Evolutionary conservation across 2,888 invertebrate genomes (phyloP).

Genomic region (Candidula unifasciata): DNA sequence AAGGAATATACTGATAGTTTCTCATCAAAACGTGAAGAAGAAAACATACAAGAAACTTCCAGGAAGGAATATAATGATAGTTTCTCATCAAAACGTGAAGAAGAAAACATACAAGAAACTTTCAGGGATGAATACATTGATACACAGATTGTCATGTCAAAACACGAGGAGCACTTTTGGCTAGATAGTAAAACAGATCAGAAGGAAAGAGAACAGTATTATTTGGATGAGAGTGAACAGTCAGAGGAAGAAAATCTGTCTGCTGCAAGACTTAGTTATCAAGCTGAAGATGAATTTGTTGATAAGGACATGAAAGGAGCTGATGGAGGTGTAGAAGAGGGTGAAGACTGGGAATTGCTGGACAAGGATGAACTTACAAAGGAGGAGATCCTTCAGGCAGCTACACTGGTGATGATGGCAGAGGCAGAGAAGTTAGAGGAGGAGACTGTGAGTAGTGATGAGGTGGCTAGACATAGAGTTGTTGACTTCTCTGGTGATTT

Average conservation of each 20-base stretch:
- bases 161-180: too few relatives aligned
- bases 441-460: neutral
- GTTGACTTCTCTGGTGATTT: neutral
- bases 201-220: neutral
- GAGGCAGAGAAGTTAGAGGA: neutral
- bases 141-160: too few relatives aligned
- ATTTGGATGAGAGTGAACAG: neutral
- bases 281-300: neutral
- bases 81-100: neutral
- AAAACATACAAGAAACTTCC: constrained; percentile 21
- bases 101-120: too few relatives aligned
- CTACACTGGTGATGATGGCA: neutral
- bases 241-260: neutral
- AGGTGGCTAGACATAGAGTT: neutral
- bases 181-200: neutral
- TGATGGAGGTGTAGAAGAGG: constrained; percentile 9
- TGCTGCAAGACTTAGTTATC: neutral
- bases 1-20: too few relatives aligned
- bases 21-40: constrained; percentile 39
- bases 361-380: constrained; percentile 59
- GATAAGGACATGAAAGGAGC: neutral
- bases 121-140: too few relatives aligned
- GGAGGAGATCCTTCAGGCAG: constrained; percentile 47
- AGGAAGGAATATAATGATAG: neutral
- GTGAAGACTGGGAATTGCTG: constrained; percentile 65